Evolutionary conservation across 2,888 invertebrate genomes (phyloP).

Genomic region (Stegana nigrithorax): DNA sequence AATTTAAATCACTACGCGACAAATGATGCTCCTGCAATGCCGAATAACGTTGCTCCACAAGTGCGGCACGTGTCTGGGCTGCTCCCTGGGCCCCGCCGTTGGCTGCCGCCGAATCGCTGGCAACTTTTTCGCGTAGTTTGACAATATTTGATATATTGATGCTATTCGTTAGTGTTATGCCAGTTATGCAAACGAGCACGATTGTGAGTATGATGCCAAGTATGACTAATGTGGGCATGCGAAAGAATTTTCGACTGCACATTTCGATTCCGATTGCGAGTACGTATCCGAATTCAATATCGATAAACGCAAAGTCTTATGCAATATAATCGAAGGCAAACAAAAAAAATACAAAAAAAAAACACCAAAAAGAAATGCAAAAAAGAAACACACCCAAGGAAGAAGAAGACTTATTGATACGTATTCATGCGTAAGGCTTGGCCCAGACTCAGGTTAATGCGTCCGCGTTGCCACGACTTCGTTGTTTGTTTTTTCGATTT

Average conservation of each 20-base stretch:
- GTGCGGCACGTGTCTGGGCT: slow-evolving; percentile 63
- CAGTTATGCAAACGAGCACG: slow-evolving; percentile 71
- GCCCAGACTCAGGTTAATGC: too few relatives aligned
- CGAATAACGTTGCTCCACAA: slow-evolving; percentile 64
- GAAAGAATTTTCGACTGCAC: slow-evolving; percentile 67
- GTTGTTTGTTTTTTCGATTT: too few relatives aligned
- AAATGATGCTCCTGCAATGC: slow-evolving; percentile 64
- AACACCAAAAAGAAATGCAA: neutral
- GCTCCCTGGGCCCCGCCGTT: slow-evolving; percentile 63
- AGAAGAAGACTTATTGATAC: too few relatives aligned
- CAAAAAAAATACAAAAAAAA: neutral
- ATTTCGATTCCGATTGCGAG: slow-evolving; percentile 46
- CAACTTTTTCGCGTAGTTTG: slow-evolving; percentile 66
- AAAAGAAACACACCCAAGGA: too few relatives aligned
- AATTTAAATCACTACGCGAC: slow-evolving; percentile 62
- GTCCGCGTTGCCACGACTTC: too few relatives aligned
- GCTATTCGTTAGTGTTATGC: slow-evolving; percentile 70
- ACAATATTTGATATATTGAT: slow-evolving; percentile 67
- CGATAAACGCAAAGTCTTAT: too few relatives aligned
- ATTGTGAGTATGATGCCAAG: slow-evolving; percentile 69
- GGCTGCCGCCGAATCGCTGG: slow-evolving; percentile 66
- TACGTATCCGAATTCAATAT: too few relatives aligned
- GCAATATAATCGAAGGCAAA: too few relatives aligned
- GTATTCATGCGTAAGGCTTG: too few relatives aligned
- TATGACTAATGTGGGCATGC: slow-evolving; percentile 67